Evolutionary conservation across 2,113 vertebrate species (phyloP).

Genomic region (Lamprologus tigripictilis): DNA sequence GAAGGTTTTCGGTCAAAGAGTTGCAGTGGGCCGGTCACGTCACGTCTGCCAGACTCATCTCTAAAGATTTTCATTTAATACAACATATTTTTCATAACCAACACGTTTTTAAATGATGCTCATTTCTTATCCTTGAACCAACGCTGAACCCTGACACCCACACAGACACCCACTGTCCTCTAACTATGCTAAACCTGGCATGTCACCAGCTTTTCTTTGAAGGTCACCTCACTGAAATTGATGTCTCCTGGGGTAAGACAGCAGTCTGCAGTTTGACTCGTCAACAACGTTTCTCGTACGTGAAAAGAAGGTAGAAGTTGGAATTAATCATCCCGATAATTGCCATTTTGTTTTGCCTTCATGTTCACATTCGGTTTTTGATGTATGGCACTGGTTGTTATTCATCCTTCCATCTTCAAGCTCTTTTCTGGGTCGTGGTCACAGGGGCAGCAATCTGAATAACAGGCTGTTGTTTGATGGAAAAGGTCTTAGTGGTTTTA

Average conservation of each 20-base stretch:
- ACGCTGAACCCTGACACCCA: neutral
- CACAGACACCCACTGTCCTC: neutral
- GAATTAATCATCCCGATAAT: neutral
- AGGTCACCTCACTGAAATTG: conserved; percentile 3
- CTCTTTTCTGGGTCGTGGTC: neutral
- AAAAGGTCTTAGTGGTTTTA: neutral
- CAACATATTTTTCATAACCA: neutral
- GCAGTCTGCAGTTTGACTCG: neutral
- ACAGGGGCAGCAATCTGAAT: neutral
- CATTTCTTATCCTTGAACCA: neutral
- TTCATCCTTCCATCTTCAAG: neutral
- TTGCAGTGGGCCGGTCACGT: neutral
- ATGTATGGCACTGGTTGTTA: neutral
- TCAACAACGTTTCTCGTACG: neutral
- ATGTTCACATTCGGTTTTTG: neutral
- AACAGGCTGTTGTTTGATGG: neutral
- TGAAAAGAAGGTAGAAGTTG: neutral
- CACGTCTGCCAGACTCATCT: neutral
- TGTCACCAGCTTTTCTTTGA: conserved; percentile 26
- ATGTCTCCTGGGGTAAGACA: neutral
- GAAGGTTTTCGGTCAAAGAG: neutral
- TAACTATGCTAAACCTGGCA: neutral
- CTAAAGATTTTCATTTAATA: neutral
- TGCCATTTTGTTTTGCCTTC: neutral
- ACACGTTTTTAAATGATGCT: neutral